Base-by-base conservation (phyloP, 2,888 invertebrate genomes). In the Tortricodes alternella region DNA sequence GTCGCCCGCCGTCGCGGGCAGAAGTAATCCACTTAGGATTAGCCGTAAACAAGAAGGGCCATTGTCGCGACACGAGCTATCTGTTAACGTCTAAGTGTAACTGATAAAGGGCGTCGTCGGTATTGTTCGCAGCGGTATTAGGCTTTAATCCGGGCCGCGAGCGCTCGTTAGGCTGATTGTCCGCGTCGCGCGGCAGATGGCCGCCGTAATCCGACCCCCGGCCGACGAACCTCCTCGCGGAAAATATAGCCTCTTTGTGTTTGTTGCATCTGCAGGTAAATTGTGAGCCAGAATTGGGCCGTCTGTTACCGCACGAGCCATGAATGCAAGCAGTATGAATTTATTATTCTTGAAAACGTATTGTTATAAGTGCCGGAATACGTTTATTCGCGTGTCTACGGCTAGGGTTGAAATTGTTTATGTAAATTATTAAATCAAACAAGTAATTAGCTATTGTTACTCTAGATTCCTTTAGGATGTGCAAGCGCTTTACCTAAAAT, bases 241-340 rank as follows among this genome's bases (percentile, higher is more conserved):
- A 75, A 78, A 80, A 83, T 81, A 81, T 82, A 80, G 74, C 84
- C 85, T 88, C 88, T 89, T 89, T 89, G 86, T 89, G 82, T 85
- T 83, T 82, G 87, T 83, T 89, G 88, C 89, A 89, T 89, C 87
- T 89, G 89, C 88, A 89, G 89, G 89, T 89, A 88, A 88, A 87
- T 88, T 87, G 88, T 80, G 76, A 76, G 77, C 86, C 79, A 76
- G 85, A 89, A 87, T 89, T 87, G 87, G 87, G 71, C 80, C 77
- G 83, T 83, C 81, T 76, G 78, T 85, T 83, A 80, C 73, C 67
- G 73, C 59, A 66, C 74, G 78, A 80, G 79, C 78, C 76, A 75
- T 79, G 83, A 81, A 84, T 84, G 81, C 84, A 79, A 74, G 77
- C 76, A 77, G 75, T 75, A 81, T 82, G 83, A 84, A 85, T 89